phyloP scores from a whole-genome alignment of 2,113 vertebrate genomes.

The Calyptommatus sinebrachiatus region DNA sequence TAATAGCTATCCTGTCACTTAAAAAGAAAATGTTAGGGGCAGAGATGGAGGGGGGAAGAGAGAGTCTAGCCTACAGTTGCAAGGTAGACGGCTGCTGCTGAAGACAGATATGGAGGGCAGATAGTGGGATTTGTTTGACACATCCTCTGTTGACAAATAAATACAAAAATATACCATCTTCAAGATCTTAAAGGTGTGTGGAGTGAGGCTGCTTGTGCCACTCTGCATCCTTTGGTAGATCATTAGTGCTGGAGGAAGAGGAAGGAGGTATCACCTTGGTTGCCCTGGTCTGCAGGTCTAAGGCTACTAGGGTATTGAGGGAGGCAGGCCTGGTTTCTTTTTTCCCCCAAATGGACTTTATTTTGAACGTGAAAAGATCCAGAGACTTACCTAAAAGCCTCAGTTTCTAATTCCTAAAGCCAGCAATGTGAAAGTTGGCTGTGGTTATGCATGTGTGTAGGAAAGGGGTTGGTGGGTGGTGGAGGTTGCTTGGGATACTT shows the following conservation, averaged over 20 bases:
- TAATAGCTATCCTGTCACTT: constrained; percentile 23
- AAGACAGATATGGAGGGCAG: not conserved
- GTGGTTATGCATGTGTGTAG: not conserved
- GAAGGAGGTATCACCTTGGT: constrained; percentile 8
- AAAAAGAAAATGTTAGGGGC: not conserved
- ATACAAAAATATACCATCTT: no score
- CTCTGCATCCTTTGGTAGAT: constrained; percentile 16
- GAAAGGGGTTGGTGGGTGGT: not conserved
- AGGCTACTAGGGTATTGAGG: no score
- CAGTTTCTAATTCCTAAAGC: not conserved
- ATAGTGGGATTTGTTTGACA: not conserved
- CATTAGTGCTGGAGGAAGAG: constrained; percentile 22
- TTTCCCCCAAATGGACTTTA: not conserved
- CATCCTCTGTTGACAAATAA: not conserved
- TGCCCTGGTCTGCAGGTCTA: not conserved
- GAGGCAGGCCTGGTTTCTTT: not conserved
- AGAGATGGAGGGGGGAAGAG: not conserved
- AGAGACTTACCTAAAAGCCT: not conserved
- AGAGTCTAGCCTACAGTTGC: not conserved
- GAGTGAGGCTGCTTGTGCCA: not conserved
- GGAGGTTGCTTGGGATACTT: not conserved
- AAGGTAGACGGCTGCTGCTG: not conserved
- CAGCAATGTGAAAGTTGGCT: not conserved
- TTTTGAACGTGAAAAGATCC: not conserved
- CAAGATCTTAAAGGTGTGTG: not conserved